Evolutionary conservation across 2,797 vertebrate genomes (phyloP).

Genomic region (Tenualosa thibaudeaui): DNA sequence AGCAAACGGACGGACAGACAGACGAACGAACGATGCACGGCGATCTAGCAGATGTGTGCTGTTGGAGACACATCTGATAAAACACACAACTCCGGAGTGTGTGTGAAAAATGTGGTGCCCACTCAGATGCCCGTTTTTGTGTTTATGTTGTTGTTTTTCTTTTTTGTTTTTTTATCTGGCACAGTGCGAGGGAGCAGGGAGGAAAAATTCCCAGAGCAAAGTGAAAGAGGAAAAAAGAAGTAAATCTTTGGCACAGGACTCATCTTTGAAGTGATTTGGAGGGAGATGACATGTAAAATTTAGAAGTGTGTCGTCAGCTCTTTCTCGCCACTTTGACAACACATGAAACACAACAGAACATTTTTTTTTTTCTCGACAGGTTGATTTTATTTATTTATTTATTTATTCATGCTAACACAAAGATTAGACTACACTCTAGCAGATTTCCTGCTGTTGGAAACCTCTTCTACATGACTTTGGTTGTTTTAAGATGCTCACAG

Average conservation of each 20-base stretch:
- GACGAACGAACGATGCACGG: too few species aligned
- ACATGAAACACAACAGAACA: constrained; percentile 75
- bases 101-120: constrained; percentile 53
- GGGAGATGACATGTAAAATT: constrained; percentile 79
- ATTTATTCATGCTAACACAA: constrained; percentile 34
- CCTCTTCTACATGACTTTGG: neutral
- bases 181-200: constrained; percentile 34
- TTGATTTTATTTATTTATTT: neutral
- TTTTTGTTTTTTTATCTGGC: constrained; percentile 34
- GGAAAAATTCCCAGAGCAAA: constrained; percentile 55
- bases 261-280: constrained; percentile 83
- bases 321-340: constrained; percentile 73
- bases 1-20: too few species aligned
- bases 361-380: constrained; percentile 41
- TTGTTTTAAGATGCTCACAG: neutral
- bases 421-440: constrained; percentile 56
- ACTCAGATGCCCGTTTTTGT: constrained; percentile 63
- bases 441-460: neutral
- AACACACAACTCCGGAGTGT: constrained; percentile 72
- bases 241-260: constrained; percentile 72
- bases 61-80: constrained; percentile 82
- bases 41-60: constrained; percentile 83
- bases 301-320: constrained; percentile 70
- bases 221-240: constrained; percentile 57
- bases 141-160: neutral